These are phyloP conservation scores for Sinhomidia bicolor DNA, from an alignment of 2,888 invertebrate species.

Conservation along the genomic window DNA sequence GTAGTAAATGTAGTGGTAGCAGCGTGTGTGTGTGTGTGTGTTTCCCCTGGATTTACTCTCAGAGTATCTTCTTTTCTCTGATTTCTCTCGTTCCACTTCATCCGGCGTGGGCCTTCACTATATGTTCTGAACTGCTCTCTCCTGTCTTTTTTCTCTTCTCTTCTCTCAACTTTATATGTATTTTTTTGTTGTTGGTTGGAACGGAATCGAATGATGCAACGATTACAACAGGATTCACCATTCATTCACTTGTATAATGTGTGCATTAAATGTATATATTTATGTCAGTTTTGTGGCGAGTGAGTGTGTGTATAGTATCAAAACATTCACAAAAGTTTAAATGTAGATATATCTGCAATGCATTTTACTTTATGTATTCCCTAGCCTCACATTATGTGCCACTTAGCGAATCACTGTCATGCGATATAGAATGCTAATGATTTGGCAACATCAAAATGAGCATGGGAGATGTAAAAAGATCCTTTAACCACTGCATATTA, in stretches of 20 bases:
- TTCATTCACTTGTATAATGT: constrained; percentile 43
- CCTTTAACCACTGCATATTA: constrained; percentile 26
- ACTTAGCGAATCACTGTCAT: constrained; percentile 70
- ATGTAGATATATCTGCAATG: not conserved
- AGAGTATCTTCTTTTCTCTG: constrained; percentile 37
- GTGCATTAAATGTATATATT: constrained; percentile 24
- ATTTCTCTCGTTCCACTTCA: constrained; percentile 34
- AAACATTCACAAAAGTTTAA: not conserved
- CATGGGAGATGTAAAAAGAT: constrained; percentile 27
- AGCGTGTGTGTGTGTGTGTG: no score
- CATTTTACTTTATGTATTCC: constrained; percentile 52
- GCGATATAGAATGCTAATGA: constrained; percentile 68
- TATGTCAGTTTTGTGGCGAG: not conserved
- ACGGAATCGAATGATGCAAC: constrained; percentile 29
- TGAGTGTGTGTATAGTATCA: not conserved
- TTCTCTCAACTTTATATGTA: no score
- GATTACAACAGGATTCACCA: constrained; percentile 45
- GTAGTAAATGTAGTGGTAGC: not conserved
- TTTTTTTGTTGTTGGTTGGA: constrained; percentile 11
- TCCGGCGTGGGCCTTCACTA: constrained; percentile 19
- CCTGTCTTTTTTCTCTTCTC: no score
- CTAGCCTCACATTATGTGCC: constrained; percentile 61
- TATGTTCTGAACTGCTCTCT: no score
- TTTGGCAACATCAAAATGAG: constrained; percentile 63
- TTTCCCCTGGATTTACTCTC: constrained; percentile 29